Percentiles rank a stretch among this genome's conserved stretches.
phyloP scores from a whole-genome alignment of 2,797 vertebrate species.

The Xenentodon cancila region DNA sequence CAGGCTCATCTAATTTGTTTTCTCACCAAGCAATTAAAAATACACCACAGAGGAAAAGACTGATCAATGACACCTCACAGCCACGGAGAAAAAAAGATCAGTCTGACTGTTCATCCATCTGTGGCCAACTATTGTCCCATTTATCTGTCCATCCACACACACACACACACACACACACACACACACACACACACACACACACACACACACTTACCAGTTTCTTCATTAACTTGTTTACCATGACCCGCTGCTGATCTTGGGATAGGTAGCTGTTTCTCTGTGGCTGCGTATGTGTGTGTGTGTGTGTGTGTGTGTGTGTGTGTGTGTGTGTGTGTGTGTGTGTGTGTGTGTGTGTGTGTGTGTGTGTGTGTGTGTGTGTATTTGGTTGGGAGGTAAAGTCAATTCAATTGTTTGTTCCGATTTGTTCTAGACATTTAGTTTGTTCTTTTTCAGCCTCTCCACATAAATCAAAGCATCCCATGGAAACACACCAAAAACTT shows the following conservation, averaged over 20 bases:
- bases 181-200: background rate
- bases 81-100: slow-evolving; percentile 25
- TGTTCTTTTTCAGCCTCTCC: no score
- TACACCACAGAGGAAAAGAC: slow-evolving; percentile 34
- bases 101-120: slow-evolving; percentile 38
- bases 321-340: no score
- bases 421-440: no score
- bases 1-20: slow-evolving; percentile 65
- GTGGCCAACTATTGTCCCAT: slow-evolving; percentile 35
- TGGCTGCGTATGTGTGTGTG: no score
- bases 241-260: slow-evolving; percentile 34
- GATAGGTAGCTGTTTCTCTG: background rate
- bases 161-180: background rate
- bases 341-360: no score
- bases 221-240: slow-evolving; percentile 9
- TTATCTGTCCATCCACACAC: slow-evolving; percentile 30
- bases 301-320: no score
- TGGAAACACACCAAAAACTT: no score
- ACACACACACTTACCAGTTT: background rate
- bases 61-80: slow-evolving; percentile 65
- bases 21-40: slow-evolving; percentile 71
- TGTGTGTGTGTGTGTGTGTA: no score
- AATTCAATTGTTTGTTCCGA: no score
- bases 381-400: no score
- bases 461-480: no score